Evolutionary conservation across 2,113 vertebrate genomes (phyloP), one percentile per base, ranked within the genome.

Genomic region (Cromileptes altivelis): DNA sequence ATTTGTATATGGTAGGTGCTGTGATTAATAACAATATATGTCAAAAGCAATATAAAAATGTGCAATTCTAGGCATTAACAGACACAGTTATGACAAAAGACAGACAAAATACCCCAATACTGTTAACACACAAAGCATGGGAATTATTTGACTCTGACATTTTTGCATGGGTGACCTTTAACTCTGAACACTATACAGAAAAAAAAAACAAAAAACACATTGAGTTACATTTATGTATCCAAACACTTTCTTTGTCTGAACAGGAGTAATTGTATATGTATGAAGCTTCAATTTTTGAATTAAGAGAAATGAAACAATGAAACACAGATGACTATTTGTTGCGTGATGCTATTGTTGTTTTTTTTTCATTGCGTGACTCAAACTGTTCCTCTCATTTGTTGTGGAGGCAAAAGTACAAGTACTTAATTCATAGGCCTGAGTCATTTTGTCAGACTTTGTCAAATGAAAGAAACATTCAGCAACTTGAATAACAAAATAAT

Each of bases 371-470:
- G 33, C n/a, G 3, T 77, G 10, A 70, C 30, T 83, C 49, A 40
- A 62, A 11, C n/a, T 45, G 30, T 27, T 86, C 2, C 18, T 52
- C 11, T 58, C 0, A 55, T 61, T 33, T 80, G 52, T 70, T 55
- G 50, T 64, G 64, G 0, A 60, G 37, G 42, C 15, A 47, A 33
- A 89, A 76, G 64, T 37, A 57, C 50, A 70, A 47, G 74, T 80
- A 25, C n/a, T 75, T 82, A 78, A 70, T 89, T 58, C 78, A 73
- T 49, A 60, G 30, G 61, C 33, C 62, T 53, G 76, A 77, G 25
- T 89, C 52, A 72, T 73, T 76, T 82, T 63, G 78, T 67, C 57
- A 83, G 40, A 75, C 37, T 82, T 63, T 52, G 27, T 65, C 37
- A 56, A 42, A 78, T 70, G 12, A 82, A 63, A 37, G 55, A 71